Conservation (phyloP, 92 coral and sea anemone species). For the Muricea muricata region DNA sequence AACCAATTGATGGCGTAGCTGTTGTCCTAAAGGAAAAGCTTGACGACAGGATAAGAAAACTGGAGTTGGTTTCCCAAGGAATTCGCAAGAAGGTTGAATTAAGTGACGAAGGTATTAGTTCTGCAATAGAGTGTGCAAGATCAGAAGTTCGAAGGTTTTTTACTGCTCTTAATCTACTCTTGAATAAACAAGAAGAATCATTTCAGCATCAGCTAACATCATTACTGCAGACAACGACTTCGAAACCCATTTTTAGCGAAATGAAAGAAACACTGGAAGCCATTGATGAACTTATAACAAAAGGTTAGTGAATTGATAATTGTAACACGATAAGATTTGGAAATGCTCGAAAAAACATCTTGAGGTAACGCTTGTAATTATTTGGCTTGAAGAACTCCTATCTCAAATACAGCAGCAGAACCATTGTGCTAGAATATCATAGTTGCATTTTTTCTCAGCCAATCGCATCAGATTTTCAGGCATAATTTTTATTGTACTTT, state of each 20-base stretch:
- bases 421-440: too few species aligned
- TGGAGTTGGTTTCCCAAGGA: background rate
- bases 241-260: conserved; percentile 20
- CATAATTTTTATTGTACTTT: too few species aligned
- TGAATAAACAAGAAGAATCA: conserved; percentile 38
- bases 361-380: too few species aligned
- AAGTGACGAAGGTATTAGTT: conserved; percentile 8
- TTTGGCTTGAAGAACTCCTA: too few species aligned
- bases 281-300: background rate
- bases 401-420: too few species aligned
- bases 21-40: conserved; percentile 17
- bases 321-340: too few species aligned
- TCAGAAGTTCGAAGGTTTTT: conserved; percentile 44
- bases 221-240: background rate
- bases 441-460: too few species aligned
- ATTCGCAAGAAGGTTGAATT: conserved; percentile 18
- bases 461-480: too few species aligned
- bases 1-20: conserved; percentile 37
- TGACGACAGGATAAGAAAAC: conserved; percentile 10
- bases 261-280: conserved; percentile 3
- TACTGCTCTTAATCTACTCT: conserved; percentile 15
- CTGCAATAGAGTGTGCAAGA: conserved; percentile 28
- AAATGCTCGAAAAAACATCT: too few species aligned
- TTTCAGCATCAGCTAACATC: conserved; percentile 35
- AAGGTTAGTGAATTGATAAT: background rate